phyloP scores from a whole-genome alignment of 1,140 invertebrate genomes.

The Drosophila cardini region DNA sequence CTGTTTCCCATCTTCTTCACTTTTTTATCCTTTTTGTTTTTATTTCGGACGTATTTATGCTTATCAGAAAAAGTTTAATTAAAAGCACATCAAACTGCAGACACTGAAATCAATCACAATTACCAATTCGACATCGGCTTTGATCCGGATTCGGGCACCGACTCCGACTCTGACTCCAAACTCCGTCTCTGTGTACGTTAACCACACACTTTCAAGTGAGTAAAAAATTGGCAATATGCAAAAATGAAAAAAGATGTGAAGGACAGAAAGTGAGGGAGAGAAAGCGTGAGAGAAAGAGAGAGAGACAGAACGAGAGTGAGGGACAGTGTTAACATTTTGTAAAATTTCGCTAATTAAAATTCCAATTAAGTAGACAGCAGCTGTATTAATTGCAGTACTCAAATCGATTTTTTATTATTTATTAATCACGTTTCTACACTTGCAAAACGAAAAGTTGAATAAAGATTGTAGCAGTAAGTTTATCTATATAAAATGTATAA shows the following conservation, averaged over 20 bases:
- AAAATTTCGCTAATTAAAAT: slow-evolving; percentile 67
- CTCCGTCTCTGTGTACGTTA: not conserved
- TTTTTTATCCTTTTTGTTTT: not conserved
- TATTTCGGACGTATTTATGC: slow-evolving; percentile 57
- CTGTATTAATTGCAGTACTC: not conserved
- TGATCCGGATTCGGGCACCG: not conserved
- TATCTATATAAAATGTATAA: not conserved
- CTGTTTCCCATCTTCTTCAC: not conserved
- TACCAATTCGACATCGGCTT: slow-evolving; percentile 34
- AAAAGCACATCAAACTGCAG: slow-evolving; percentile 75
- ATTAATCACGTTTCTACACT: slow-evolving; percentile 6
- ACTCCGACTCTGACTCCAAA: not conserved
- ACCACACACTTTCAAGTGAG: slow-evolving; percentile 5
- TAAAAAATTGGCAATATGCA: slow-evolving; percentile 56
- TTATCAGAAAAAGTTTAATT: slow-evolving; percentile 73
- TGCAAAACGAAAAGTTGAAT: not conserved
- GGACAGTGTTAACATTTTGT: slow-evolving; percentile 17
- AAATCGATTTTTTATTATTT: slow-evolving; percentile 15
- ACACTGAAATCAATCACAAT: slow-evolving; percentile 76
- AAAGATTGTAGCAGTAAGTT: not conserved
- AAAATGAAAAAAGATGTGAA: slow-evolving; percentile 47
- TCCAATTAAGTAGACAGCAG: slow-evolving; percentile 39
- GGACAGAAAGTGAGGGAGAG: not conserved
- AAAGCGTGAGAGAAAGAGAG: not conserved
- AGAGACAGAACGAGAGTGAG: not conserved